Evolutionary conservation across 37 sponge, comb jelly and placozoan species (phyloP).

Genomic region (Halichondria panicea): DNA sequence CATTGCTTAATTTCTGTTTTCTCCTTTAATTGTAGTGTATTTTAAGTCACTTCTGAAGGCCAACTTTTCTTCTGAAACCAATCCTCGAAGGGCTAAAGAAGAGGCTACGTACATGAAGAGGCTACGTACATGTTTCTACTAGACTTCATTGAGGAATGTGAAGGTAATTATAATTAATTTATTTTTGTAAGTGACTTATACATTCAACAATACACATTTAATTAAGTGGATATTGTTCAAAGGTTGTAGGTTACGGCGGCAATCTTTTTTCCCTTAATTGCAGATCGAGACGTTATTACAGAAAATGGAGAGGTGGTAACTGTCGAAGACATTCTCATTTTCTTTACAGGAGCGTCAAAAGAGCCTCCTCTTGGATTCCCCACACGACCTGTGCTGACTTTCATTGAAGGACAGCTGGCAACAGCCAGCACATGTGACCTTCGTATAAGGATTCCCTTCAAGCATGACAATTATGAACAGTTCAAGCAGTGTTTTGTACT

Average conservation of each 20-base stretch:
- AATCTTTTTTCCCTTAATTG: too few species aligned
- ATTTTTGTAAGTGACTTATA: background rate
- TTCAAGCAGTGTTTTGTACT: background rate
- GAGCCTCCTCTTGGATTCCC: too few species aligned
- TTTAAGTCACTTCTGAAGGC: background rate
- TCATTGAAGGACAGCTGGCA: background rate
- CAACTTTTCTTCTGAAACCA: background rate
- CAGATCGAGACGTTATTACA: too few species aligned
- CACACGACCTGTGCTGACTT: background rate
- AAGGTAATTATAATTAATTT: slow-evolving; percentile 5
- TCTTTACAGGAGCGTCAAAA: too few species aligned
- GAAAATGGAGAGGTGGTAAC: too few species aligned
- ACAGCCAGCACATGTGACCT: slow-evolving; percentile 4
- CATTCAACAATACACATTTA: background rate
- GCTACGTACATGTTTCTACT: slow-evolving; percentile 4
- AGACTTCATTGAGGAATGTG: slow-evolving; percentile 39
- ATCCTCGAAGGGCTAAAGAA: too few species aligned
- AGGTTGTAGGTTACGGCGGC: too few species aligned
- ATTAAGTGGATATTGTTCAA: too few species aligned
- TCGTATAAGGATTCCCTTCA: background rate
- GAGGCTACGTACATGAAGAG: too few species aligned
- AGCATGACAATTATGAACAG: slow-evolving; percentile 2
- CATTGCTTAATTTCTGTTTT: too few species aligned
- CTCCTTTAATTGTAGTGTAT: too few species aligned
- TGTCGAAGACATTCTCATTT: too few species aligned